A percentile compares a stretch with the other conserved stretches of the same genome.
These are phyloP conservation scores for Tyto alba DNA, from an alignment of 2,113 vertebrate genomes.

Conservation along the genomic window DNA sequence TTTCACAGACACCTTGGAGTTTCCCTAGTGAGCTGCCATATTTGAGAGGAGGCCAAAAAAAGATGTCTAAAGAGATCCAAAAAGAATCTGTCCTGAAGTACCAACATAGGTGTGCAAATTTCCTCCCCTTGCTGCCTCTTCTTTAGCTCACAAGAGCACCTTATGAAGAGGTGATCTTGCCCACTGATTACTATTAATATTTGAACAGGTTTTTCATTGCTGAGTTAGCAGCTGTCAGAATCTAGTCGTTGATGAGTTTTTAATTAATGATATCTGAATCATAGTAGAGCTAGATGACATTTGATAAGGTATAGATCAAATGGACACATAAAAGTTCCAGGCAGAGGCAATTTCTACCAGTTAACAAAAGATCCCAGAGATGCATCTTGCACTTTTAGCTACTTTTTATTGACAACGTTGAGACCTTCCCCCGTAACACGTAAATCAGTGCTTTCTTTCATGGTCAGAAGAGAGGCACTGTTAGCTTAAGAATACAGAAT, in stretches of 20 bases:
- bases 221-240: background rate
- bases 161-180: background rate
- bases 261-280: background rate
- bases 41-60: background rate
- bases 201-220: background rate
- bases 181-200: background rate
- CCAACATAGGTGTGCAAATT: background rate
- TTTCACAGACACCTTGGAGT: background rate
- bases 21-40: background rate
- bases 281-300: background rate
- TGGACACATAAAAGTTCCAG: background rate
- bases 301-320: background rate
- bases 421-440: background rate
- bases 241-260: background rate
- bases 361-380: background rate
- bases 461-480: background rate
- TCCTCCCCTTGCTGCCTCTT: background rate
- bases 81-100: background rate
- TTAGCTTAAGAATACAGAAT: background rate
- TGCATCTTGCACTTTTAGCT: background rate
- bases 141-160: background rate
- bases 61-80: background rate
- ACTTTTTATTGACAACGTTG: background rate
- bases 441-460: background rate
- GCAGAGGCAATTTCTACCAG: background rate